A percentile compares a stretch with the other conserved stretches of the same genome.
Evolutionary conservation across 2,113 vertebrate genomes (phyloP).

Genomic region (Pangasianodon gigas): DNA sequence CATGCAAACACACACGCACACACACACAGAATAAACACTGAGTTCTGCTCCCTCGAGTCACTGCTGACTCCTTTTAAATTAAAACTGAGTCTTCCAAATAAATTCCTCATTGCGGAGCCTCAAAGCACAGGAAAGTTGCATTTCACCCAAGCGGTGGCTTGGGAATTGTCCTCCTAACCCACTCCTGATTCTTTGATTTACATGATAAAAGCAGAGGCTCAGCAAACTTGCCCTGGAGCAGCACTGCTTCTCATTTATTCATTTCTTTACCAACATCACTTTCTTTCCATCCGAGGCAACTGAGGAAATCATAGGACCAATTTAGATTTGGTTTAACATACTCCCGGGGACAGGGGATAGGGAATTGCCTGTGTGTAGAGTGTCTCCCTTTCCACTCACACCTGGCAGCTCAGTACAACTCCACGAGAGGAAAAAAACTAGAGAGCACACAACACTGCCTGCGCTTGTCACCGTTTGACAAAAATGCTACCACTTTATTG

Average conservation of each 20-base stretch:
- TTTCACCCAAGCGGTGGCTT: constrained; percentile 82
- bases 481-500: constrained; percentile 13
- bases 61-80: constrained; percentile 84
- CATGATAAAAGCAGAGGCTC: constrained; percentile 85
- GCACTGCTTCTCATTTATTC: constrained; percentile 61
- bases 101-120: constrained; percentile 71
- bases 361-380: constrained; percentile 68
- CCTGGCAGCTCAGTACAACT: constrained; percentile 28
- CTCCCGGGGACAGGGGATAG: constrained; percentile 56
- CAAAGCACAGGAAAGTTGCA: constrained; percentile 78
- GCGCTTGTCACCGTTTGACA: constrained; percentile 34
- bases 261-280: constrained; percentile 69
- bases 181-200: constrained; percentile 82
- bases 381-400: constrained; percentile 45
- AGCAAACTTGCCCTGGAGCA: constrained; percentile 62
- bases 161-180: constrained; percentile 80
- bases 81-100: constrained; percentile 84
- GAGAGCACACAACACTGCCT: constrained; percentile 28
- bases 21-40: constrained; percentile 25
- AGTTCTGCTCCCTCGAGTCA: constrained; percentile 76
- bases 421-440: constrained; percentile 1
- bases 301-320: constrained; percentile 68
- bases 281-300: constrained; percentile 62
- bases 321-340: constrained; percentile 68
- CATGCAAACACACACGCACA: constrained; percentile 13